Evolutionary conservation across 2,797 vertebrate species (phyloP).

Genomic region (Petrocephalus schoutedeni): DNA sequence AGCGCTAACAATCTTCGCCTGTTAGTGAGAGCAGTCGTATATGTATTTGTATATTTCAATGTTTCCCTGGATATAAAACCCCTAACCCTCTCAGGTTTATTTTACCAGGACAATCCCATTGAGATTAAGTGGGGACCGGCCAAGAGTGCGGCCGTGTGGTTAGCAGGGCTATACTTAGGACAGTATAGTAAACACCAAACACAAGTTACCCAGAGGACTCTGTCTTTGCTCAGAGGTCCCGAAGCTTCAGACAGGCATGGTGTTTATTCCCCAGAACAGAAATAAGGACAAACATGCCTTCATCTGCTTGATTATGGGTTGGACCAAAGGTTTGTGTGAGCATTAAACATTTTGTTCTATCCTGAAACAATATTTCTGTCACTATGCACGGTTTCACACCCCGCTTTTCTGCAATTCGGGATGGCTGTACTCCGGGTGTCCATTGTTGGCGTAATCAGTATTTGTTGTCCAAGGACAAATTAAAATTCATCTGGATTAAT

Average conservation of each 20-base stretch:
- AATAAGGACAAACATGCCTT: not conserved
- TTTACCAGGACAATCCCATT: not conserved
- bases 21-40: not conserved
- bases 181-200: not conserved
- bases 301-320: not conserved
- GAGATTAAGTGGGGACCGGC: not conserved
- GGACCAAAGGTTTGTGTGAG: not conserved
- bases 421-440: constrained; percentile 43
- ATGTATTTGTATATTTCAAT: not conserved
- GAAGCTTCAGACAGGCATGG: not conserved
- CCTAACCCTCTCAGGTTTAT: not conserved
- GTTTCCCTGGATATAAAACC: not conserved
- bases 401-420: not conserved
- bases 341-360: not conserved
- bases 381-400: not conserved
- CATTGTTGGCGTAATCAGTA: constrained; percentile 55
- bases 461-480: constrained; percentile 66
- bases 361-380: not conserved
- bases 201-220: not conserved
- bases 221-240: not conserved
- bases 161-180: not conserved
- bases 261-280: not conserved
- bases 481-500: constrained; percentile 66
- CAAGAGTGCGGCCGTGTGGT: not conserved
- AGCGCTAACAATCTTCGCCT: not conserved